phyloP scores from a whole-genome alignment of 1,140 invertebrate genomes.

The Micrasema minimum region DNA sequence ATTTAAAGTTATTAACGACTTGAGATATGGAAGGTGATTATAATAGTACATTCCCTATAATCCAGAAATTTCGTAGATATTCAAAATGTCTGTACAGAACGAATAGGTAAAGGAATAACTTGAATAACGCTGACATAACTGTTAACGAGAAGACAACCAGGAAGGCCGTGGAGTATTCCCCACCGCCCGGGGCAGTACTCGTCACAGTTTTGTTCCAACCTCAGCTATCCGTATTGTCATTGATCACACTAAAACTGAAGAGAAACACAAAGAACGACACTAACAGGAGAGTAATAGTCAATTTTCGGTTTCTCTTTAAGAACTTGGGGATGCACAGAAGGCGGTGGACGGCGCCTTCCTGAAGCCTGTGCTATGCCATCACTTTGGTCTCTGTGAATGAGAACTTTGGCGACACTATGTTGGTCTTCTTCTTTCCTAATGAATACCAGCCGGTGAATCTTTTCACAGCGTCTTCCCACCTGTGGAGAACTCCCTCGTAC shows the following conservation, averaged over 20 bases:
- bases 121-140: slow-evolving; percentile 4
- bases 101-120: not conserved
- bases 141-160: not conserved
- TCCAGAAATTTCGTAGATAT: too few species aligned
- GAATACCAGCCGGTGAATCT: slow-evolving; percentile 76
- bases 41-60: too few species aligned
- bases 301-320: slow-evolving; percentile 4
- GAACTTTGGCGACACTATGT: slow-evolving; percentile 35
- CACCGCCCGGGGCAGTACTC: not conserved
- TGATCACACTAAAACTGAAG: slow-evolving; percentile 17
- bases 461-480: slow-evolving; percentile 77
- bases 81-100: too few species aligned
- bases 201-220: slow-evolving; percentile 11
- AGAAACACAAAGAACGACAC: slow-evolving; percentile 16
- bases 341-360: slow-evolving; percentile 27
- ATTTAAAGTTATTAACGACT: too few species aligned
- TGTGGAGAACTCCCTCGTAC: slow-evolving; percentile 63
- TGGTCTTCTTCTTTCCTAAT: slow-evolving; percentile 36
- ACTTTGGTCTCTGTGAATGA: slow-evolving; percentile 39
- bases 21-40: too few species aligned
- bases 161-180: not conserved
- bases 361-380: slow-evolving; percentile 38
- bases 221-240: slow-evolving; percentile 22
- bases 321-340: slow-evolving; percentile 37
- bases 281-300: slow-evolving; percentile 2